These are phyloP conservation scores for Plutomurus gul DNA, from an alignment of 1,140 invertebrate genomes.

Conservation along the genomic window DNA sequence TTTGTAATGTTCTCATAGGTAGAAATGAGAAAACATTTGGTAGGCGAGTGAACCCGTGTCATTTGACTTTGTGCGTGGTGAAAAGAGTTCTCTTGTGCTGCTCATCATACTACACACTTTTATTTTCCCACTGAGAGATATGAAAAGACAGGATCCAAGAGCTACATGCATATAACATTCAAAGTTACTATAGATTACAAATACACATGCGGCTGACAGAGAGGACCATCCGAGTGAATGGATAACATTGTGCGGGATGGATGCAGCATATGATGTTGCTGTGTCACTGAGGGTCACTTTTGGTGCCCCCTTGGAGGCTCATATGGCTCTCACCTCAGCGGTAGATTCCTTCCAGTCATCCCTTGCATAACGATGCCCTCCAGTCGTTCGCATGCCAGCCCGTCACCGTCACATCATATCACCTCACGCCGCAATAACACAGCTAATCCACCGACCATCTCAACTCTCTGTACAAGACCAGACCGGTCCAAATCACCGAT, in stretches of 20 bases:
- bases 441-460: background rate
- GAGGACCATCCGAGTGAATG: background rate
- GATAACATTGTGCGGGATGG: background rate
- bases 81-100: background rate
- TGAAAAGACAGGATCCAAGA: background rate
- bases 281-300: slow-evolving; percentile 47
- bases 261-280: slow-evolving; percentile 32
- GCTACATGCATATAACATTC: no score
- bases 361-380: slow-evolving; percentile 40
- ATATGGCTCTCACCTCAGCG: slow-evolving; percentile 46
- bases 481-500: background rate
- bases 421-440: slow-evolving; percentile 5
- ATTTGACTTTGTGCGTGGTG: background rate
- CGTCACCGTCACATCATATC: slow-evolving; percentile 19
- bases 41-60: background rate
- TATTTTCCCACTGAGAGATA: background rate
- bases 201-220: background rate
- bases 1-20: no score
- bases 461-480: background rate
- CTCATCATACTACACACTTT: no score
- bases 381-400: slow-evolving; percentile 19
- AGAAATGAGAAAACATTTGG: background rate
- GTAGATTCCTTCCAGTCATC: slow-evolving; percentile 49
- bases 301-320: slow-evolving; percentile 41
- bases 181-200: background rate